Evolutionary conservation across 2,113 vertebrate species (phyloP), one percentile per base, ranked within the genome.

Genomic region (Rhadina sibilatrix): DNA sequence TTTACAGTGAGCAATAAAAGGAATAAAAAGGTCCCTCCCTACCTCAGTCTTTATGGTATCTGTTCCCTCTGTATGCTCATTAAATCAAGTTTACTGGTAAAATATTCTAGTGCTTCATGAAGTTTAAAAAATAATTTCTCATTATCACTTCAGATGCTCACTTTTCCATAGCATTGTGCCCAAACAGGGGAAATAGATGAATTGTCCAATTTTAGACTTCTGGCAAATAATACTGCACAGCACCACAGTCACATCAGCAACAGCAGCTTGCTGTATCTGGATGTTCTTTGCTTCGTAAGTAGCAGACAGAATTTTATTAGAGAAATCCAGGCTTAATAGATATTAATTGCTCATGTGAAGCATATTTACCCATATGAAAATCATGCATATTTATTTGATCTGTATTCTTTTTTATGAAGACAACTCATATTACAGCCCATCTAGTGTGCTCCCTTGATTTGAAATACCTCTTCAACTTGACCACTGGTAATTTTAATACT

Each of bases 401-500:
- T 65, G 28, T 42, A 42, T 18, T 74, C 7, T 44, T 68, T 33
- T 81, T 61, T 35, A 90, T 12, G 5, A 89, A 65, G 17, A 57
- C 19, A 93, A 66, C 9, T 18, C 17, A 25, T 50, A 65, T 2
- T 44, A 70, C 16, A 33, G 17, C 25, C 19, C 52, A 49, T 6
- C 24, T 66, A 53, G 18, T 6, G 20, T 10, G 5, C 14, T 89
- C 16, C 49, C 25, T 60, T 56, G 30, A 77, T 56, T 56, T 59
- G 31, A 92, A 92, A 61, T 15, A 65, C 18, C 37, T 33, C 40
- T 87, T 72, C 23, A 80, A 12, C 17, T 28, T n/a, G 22, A 82
- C 17, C 44, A 15, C 11, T 16, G 50, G 27, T 35, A 64, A 77
- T 47, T 61, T 65, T 42, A 63, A 86, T 92, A 98, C 99, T 98